A percentile compares a stretch with the other conserved stretches of the same genome.
Conservation (phyloP, 2,888 invertebrate genomes). For the Chaetoderma sp. region DNA sequence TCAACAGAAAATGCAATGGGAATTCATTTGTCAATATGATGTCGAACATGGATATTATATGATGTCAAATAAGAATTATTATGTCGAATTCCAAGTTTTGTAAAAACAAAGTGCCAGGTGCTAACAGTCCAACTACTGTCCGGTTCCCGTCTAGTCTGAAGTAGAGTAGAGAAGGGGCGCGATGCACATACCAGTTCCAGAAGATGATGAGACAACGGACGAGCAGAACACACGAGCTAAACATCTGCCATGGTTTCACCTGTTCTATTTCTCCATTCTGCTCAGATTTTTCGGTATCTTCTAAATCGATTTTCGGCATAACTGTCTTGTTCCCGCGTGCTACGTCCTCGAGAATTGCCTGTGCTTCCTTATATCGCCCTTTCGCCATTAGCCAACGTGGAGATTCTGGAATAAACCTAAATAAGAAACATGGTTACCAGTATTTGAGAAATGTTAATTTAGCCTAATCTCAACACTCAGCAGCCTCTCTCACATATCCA, state of each 20-base stretch:
- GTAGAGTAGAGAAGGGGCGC: constrained; percentile 5
- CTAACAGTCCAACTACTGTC: no score
- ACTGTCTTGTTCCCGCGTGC: background rate
- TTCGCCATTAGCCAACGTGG: constrained; percentile 10
- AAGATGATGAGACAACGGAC: background rate
- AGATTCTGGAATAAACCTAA: constrained; percentile 12
- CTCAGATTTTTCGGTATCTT: background rate
- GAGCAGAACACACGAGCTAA: background rate
- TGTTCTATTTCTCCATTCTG: background rate
- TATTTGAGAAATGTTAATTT: no score
- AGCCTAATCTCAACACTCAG: no score
- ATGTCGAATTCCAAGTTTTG: no score
- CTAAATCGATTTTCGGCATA: background rate
- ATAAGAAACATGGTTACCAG: no score
- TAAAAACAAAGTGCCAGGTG: no score
- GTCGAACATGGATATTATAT: no score
- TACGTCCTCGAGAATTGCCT: background rate
- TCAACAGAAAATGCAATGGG: no score
- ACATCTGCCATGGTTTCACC: constrained; percentile 6
- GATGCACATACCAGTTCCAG: constrained; percentile 9
- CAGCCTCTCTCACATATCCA: no score
- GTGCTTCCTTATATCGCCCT: background rate
- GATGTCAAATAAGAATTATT: no score
- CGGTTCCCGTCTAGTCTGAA: no score
- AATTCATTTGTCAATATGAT: no score